A percentile compares a stretch with the other conserved stretches of the same genome.
Conservation (phyloP, 2,888 invertebrate genomes). For the Chromoteleia sp. region DNA sequence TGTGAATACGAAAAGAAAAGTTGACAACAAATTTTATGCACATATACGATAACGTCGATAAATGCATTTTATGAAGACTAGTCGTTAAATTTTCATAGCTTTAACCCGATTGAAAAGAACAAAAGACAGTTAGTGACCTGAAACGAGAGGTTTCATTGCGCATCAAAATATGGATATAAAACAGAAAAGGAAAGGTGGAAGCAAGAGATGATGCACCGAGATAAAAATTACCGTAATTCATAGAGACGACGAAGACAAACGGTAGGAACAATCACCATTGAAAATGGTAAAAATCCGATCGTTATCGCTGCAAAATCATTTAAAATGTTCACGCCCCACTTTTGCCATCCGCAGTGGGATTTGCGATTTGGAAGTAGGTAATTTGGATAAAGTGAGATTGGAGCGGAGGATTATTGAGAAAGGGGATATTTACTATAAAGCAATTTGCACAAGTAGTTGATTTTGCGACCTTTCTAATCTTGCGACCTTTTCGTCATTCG, state of each 20-base stretch:
- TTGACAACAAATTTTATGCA: background rate
- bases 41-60: constrained; percentile 8
- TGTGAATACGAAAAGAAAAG: no score
- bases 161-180: constrained; percentile 44
- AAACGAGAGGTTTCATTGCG: constrained; percentile 55
- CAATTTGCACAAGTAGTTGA: constrained; percentile 42
- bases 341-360: constrained; percentile 43
- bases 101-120: constrained; percentile 18
- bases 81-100: constrained; percentile 20
- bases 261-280: constrained; percentile 71
- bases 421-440: constrained; percentile 19
- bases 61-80: background rate
- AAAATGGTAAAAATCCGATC: constrained; percentile 70
- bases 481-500: no score
- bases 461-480: constrained; percentile 14
- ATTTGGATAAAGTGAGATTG: constrained; percentile 33
- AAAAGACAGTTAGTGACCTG: constrained; percentile 26
- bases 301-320: constrained; percentile 69
- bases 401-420: constrained; percentile 27
- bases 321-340: constrained; percentile 57
- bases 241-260: constrained; percentile 69
- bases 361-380: constrained; percentile 36
- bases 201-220: constrained; percentile 59
- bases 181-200: constrained; percentile 19
- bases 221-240: constrained; percentile 70